Conservation (phyloP, 92 coral and sea anemone genomes). For the Palythoa grandis region DNA sequence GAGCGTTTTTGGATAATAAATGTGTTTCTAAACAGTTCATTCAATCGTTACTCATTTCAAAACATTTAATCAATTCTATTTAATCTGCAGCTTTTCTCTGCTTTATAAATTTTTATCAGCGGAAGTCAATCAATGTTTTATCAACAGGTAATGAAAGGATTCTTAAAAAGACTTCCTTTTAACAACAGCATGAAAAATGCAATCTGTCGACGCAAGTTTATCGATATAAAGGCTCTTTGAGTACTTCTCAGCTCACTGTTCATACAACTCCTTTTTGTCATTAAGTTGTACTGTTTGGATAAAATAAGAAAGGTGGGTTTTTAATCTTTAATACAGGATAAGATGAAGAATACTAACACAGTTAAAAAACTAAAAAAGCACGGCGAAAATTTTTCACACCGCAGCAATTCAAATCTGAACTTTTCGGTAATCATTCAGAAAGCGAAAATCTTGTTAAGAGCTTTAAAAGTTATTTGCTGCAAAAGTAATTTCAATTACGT, state of each 20-base stretch:
- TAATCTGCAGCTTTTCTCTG: not conserved
- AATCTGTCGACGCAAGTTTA: slow-evolving; percentile 15
- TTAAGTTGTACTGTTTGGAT: slow-evolving; percentile 2
- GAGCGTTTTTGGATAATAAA: not conserved
- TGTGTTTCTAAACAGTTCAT: not conserved
- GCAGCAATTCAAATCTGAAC: too few species aligned
- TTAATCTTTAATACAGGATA: not conserved
- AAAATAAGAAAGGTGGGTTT: slow-evolving; percentile 17
- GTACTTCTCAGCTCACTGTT: not conserved
- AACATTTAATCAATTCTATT: slow-evolving; percentile 12
- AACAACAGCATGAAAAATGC: not conserved
- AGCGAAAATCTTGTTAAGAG: too few species aligned
- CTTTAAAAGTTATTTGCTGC: too few species aligned
- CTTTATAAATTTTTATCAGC: slow-evolving; percentile 18
- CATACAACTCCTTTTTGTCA: not conserved
- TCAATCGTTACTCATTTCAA: not conserved
- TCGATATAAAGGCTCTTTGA: slow-evolving; percentile 21
- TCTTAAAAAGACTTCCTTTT: slow-evolving; percentile 12
- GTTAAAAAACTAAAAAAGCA: too few species aligned
- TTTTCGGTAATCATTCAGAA: too few species aligned
- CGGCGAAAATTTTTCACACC: too few species aligned
- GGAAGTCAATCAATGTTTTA: slow-evolving; percentile 29
- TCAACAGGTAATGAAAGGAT: slow-evolving; percentile 10
- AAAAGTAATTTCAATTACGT: too few species aligned
- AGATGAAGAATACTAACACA: too few species aligned